Evolutionary conservation across 2,888 invertebrate species (phyloP).

Genomic region (Cenopis cana): DNA sequence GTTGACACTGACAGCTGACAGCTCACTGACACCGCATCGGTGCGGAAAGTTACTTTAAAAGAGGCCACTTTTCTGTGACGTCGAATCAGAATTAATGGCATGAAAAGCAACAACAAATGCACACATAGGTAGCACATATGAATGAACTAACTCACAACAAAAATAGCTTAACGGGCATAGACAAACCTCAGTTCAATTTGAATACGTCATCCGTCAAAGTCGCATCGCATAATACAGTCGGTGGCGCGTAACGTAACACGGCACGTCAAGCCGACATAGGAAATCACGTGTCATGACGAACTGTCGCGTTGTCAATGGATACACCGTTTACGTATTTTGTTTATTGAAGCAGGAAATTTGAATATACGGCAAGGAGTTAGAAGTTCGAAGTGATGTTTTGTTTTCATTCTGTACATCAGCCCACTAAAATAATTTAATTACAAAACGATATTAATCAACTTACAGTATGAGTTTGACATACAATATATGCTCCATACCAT

Average conservation of each 20-base stretch:
- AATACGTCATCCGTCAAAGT: conserved; percentile 26
- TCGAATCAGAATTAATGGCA: not conserved
- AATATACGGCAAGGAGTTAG: not conserved
- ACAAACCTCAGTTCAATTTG: conserved; percentile 18
- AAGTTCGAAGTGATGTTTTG: not conserved
- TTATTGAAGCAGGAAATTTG: not conserved
- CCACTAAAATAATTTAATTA: too few relatives aligned
- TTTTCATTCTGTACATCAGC: too few relatives aligned
- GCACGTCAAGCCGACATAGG: not conserved
- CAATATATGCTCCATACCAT: too few relatives aligned
- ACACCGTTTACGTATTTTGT: conserved; percentile 3
- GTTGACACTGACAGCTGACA: too few relatives aligned
- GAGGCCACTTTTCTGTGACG: not conserved
- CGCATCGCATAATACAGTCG: conserved; percentile 11
- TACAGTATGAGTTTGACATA: too few relatives aligned
- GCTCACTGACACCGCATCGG: too few relatives aligned
- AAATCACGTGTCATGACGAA: conserved; percentile 7
- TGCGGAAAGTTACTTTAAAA: too few relatives aligned
- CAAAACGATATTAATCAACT: too few relatives aligned
- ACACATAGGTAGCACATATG: not conserved
- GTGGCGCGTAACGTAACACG: not conserved
- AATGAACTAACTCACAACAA: not conserved
- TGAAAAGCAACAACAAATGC: not conserved
- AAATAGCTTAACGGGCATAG: not conserved
- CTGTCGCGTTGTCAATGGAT: conserved; percentile 7